A percentile compares a stretch with the other conserved stretches of the same genome.
phyloP scores from a whole-genome alignment of 1,140 invertebrate species.

The Phthorimaea operculella region DNA sequence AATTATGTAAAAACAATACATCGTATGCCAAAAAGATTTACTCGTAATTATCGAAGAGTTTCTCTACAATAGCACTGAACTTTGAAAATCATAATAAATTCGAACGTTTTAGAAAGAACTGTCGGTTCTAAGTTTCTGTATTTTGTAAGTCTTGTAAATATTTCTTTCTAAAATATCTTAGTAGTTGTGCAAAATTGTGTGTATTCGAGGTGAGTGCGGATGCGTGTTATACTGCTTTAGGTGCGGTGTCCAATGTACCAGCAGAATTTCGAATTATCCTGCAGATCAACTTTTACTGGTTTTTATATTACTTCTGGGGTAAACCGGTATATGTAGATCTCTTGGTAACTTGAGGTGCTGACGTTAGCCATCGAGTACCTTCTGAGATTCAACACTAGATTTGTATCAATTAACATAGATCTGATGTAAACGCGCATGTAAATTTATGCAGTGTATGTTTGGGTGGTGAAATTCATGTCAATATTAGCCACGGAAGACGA shows the following conservation, averaged over 20 bases:
- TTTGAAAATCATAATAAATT: slow-evolving; percentile 6
- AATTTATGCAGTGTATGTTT: not conserved
- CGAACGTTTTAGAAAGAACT: not conserved
- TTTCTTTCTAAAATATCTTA: slow-evolving; percentile 25
- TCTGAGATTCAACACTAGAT: not conserved
- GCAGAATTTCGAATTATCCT: too few relatives aligned
- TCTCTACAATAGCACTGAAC: not conserved
- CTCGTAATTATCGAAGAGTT: not conserved
- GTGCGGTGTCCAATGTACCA: too few relatives aligned
- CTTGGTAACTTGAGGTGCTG: not conserved
- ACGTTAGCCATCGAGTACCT: not conserved
- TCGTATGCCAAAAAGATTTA: not conserved
- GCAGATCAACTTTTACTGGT: too few relatives aligned
- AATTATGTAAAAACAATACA: not conserved
- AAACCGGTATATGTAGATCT: slow-evolving; percentile 3
- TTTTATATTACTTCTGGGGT: not conserved
- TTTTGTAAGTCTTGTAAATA: slow-evolving; percentile 30
- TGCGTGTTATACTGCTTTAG: slow-evolving; percentile 19
- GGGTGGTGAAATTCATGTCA: slow-evolving; percentile 3
- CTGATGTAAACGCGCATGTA: slow-evolving; percentile 14
- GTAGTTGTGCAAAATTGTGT: slow-evolving; percentile 17
- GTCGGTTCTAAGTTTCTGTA: slow-evolving; percentile 32
- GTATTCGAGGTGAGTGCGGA: slow-evolving; percentile 9
- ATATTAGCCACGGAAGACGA: not conserved
- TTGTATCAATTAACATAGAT: slow-evolving; percentile 13